Base-by-base conservation (phyloP, 1,140 invertebrate species). In the Andrena cerasifolii region DNA sequence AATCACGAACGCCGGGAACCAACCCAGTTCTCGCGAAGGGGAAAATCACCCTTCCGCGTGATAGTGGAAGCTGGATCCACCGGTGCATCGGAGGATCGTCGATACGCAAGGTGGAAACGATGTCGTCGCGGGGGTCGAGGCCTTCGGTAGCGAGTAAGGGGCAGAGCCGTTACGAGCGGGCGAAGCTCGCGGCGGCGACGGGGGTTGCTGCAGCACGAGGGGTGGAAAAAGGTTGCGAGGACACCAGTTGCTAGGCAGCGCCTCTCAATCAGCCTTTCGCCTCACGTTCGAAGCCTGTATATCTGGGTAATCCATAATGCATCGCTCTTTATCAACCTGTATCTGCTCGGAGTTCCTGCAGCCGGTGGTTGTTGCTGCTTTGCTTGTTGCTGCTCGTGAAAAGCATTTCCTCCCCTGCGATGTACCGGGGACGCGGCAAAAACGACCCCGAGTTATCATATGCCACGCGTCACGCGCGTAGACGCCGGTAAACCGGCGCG, bases 231-330 rank as follows among this genome's bases (percentile, higher is more conserved):
- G 83, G 81, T 84, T 84, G 82, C 84, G 79, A 89, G 89, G 87
- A 91, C 90, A 91, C 90, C 89, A 91, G 90, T 91, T 91, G 90
- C 90, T 91, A 91, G 89, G 90, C 89, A 91, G 90, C 89, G 80
- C 82, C 85, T 89, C 86, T 89, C 88, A 87, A 88, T 90, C 88
- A 82, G 79, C 82, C 80, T 86, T 87, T 85, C 87, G 80, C 67
- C 82, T 89, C 80, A 81, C 84, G 85, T 88, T 83, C 85, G 73
- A 80, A 68, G 68, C 54, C 53, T 77, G 83, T 86, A 80, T 87
- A 86, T 86, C 79, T 82, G 56, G 66, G 49, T 78, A 79, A 86
- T 89, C 78, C 85, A 88, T 89, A 90, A 89, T 89, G 83, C 88
- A 87, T 79, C 78, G 79, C 78, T 84, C 78, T 87, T 88, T 89